Conservation (phyloP, 2,113 vertebrate genomes). For the Syrmaticus mikado region DNA sequence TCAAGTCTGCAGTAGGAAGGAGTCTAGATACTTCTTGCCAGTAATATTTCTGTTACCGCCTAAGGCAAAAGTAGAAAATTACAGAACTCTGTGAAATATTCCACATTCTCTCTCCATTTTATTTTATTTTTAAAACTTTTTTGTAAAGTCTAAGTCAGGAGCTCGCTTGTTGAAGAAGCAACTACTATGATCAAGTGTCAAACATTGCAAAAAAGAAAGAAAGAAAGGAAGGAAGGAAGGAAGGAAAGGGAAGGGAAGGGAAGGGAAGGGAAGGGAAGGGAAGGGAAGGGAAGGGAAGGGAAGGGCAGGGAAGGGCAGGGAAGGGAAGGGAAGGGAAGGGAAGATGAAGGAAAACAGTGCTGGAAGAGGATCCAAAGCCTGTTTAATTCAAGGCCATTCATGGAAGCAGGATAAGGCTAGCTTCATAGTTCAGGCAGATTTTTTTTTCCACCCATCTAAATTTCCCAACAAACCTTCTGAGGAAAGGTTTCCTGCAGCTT, state of each 20-base stretch:
- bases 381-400: conserved; percentile 45
- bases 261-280: neutral
- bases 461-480: conserved; percentile 4
- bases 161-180: conserved; percentile 33
- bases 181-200: conserved; percentile 28
- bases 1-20: neutral
- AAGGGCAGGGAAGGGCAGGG: too few relatives aligned
- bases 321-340: neutral
- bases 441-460: neutral
- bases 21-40: neutral
- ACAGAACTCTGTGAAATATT: neutral
- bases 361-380: conserved; percentile 27
- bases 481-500: neutral
- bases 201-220: neutral
- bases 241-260: neutral
- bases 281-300: neutral
- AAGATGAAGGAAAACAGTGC: neutral
- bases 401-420: neutral
- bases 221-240: neutral
- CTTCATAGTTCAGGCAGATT: neutral
- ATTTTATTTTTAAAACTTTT: neutral
- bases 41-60: neutral
- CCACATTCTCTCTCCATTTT: neutral
- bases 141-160: neutral
- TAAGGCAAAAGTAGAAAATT: conserved; percentile 23